These are phyloP conservation scores for Peromyscus californicus DNA, from an alignment of 2,113 vertebrate species.

Conservation along the genomic window DNA sequence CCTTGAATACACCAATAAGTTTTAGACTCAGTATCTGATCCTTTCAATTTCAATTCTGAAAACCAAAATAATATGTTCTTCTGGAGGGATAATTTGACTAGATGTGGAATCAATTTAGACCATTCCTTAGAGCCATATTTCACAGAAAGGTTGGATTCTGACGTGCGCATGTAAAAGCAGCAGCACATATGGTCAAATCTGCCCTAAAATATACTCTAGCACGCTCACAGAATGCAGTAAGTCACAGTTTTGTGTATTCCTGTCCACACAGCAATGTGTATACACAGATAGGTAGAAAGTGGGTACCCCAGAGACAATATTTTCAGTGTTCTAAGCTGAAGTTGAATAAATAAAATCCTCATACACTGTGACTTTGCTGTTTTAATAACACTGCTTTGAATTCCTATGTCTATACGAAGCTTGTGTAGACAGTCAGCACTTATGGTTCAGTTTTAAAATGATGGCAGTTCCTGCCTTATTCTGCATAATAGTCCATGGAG, in stretches of 20 bases:
- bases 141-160: conserved; percentile 1
- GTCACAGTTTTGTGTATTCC: not conserved
- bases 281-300: not conserved
- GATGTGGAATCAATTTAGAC: not conserved
- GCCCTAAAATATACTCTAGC: not conserved
- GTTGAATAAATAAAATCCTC: conserved; percentile 38
- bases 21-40: conserved; percentile 10
- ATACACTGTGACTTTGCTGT: not conserved
- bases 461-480: not conserved
- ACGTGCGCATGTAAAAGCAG: not conserved
- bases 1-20: not conserved
- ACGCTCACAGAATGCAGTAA: not conserved
- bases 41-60: not conserved
- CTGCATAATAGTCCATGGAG: not conserved
- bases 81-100: not conserved
- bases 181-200: not conserved
- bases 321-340: not conserved
- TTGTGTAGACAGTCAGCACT: not conserved
- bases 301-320: not conserved
- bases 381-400: not conserved
- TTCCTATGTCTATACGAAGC: not conserved
- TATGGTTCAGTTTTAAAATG: conserved; percentile 12
- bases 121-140: not conserved
- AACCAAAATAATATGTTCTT: not conserved
- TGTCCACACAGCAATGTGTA: not conserved